A percentile compares a stretch with the other conserved stretches of the same genome.
These are phyloP conservation scores for Acyrthosiphon pisum DNA, from an alignment of 1,140 invertebrate species.

Conservation along the genomic window DNA sequence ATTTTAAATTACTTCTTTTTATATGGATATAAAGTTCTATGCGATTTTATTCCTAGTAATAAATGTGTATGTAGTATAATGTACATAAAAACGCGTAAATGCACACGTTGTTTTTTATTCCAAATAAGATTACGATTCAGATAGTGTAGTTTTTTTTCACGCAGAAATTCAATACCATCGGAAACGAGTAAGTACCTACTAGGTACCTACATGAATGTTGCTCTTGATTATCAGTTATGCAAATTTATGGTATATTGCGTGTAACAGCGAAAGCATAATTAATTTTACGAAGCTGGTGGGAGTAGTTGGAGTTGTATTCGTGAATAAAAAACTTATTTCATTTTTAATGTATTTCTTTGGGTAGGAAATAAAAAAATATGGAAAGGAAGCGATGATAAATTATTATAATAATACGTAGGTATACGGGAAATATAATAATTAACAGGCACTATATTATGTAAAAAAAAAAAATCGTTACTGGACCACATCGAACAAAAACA, in stretches of 20 bases:
- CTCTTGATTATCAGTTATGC: constrained; percentile 28
- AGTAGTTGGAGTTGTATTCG: not conserved
- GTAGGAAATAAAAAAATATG: not conserved
- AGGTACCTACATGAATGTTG: not conserved
- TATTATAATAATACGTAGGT: not conserved
- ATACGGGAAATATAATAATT: constrained; percentile 30
- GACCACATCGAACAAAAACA: constrained; percentile 13
- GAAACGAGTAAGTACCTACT: not conserved
- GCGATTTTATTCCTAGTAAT: constrained; percentile 19
- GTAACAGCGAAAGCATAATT: constrained; percentile 19
- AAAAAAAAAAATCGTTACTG: not conserved
- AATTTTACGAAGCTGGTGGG: not conserved
- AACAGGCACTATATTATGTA: constrained; percentile 30
- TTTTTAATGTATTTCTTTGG: constrained; percentile 15
- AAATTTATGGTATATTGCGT: not conserved
- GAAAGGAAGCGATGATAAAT: not conserved
- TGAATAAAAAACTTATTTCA: constrained; percentile 28
- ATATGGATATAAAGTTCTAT: not conserved
- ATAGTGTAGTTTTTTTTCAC: not conserved
- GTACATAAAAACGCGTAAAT: constrained; percentile 5
- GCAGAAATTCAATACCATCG: not conserved
- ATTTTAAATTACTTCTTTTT: constrained; percentile 44
- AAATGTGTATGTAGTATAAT: not conserved
- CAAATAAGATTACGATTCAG: constrained; percentile 13
- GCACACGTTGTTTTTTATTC: not conserved